phyloP scores from a whole-genome alignment of 1,140 invertebrate species.

The Bicyclus anynana region DNA sequence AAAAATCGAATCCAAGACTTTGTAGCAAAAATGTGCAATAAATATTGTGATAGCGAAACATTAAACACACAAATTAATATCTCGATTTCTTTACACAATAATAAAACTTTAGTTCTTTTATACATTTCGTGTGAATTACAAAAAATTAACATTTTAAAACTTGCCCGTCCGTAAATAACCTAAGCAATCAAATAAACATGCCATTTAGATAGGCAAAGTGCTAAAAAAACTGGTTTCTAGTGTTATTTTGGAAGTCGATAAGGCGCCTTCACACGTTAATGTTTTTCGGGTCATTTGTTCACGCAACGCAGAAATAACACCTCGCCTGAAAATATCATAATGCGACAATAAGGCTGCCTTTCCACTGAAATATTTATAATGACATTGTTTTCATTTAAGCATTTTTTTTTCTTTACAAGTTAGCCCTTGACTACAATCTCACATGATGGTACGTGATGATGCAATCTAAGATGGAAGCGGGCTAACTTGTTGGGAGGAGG shows the following conservation, averaged over 20 bases:
- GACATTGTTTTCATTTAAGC: no score
- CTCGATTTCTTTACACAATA: no score
- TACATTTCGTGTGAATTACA: not conserved
- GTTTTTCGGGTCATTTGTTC: conserved; percentile 12
- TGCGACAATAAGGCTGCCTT: not conserved
- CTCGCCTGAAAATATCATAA: conserved; percentile 11
- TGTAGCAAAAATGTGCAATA: no score
- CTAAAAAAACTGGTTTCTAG: conserved; percentile 5
- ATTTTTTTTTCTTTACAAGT: no score
- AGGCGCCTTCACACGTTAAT: not conserved
- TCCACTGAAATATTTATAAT: not conserved
- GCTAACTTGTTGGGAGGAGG: no score
- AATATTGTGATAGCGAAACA: no score
- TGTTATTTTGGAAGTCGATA: conserved; percentile 5
- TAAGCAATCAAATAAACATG: conserved; percentile 11
- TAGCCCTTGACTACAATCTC: no score
- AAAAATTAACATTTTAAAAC: conserved; percentile 3
- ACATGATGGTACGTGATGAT: no score
- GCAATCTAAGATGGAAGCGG: no score
- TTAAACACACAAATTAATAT: no score
- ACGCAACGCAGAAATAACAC: conserved; percentile 17
- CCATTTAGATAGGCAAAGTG: conserved; percentile 1
- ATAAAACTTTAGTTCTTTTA: not conserved
- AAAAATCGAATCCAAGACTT: no score
- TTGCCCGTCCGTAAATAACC: conserved; percentile 1